These are phyloP conservation scores for Gymnoscopelus braueri DNA, from an alignment of 2,797 vertebrate species.

Conservation along the genomic window DNA sequence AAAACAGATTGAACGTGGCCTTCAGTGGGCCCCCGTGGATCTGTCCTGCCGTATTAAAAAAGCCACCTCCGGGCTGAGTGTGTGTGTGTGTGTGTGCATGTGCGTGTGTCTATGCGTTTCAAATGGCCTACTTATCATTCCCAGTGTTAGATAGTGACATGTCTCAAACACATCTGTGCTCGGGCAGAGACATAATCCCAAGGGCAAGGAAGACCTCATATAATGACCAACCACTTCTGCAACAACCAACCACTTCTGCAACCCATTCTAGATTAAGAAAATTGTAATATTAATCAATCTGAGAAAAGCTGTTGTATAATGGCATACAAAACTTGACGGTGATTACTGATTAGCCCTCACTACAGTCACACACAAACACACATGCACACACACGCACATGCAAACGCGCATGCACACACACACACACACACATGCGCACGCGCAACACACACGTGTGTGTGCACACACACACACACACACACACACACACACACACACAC, in stretches of 20 bases:
- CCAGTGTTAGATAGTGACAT: slow-evolving; percentile 18
- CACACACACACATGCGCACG: background rate
- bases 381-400: too few relatives aligned
- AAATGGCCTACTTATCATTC: slow-evolving; percentile 22
- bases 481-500: background rate
- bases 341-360: too few relatives aligned
- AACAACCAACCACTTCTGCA: too few relatives aligned
- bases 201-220: too few relatives aligned
- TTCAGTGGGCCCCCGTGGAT: slow-evolving; percentile 16
- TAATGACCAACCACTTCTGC: too few relatives aligned
- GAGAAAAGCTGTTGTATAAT: background rate
- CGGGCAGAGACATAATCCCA: too few relatives aligned
- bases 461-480: background rate
- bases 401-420: too few relatives aligned
- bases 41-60: slow-evolving; percentile 7
- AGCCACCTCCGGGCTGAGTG: slow-evolving; percentile 8
- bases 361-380: too few relatives aligned
- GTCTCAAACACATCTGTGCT: too few relatives aligned
- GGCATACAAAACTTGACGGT: too few relatives aligned
- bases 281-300: too few relatives aligned
- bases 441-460: background rate
- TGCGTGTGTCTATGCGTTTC: slow-evolving; percentile 20
- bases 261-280: too few relatives aligned
- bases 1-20: slow-evolving; percentile 59
- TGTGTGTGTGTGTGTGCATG: slow-evolving; percentile 10